A percentile compares a stretch with the other conserved stretches of the same genome.
These are phyloP conservation scores for Drosophila elegans DNA, from an alignment of 1,140 invertebrate species.

Conservation along the genomic window DNA sequence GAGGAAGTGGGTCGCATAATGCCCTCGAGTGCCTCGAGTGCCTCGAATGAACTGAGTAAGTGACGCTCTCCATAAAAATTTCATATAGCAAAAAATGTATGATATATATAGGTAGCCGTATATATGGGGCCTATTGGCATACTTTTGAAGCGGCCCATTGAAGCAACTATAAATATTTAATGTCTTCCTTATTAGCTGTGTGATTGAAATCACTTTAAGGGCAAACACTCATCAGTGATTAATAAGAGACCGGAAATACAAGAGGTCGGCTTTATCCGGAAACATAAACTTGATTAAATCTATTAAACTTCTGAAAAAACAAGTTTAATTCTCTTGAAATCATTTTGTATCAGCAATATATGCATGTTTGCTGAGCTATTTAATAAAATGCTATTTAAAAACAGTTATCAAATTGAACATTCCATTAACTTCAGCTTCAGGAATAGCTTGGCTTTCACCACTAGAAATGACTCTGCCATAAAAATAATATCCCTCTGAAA, in stretches of 20 bases:
- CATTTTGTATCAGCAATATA: too few species aligned
- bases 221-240: not conserved
- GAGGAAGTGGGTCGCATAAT: constrained; percentile 20
- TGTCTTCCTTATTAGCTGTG: constrained; percentile 26
- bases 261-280: too few species aligned
- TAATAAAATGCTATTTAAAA: too few species aligned
- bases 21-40: constrained; percentile 11
- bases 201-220: constrained; percentile 7
- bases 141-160: constrained; percentile 4
- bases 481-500: not conserved
- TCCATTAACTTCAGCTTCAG: too few species aligned
- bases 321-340: too few species aligned
- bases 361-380: too few species aligned
- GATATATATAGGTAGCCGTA: not conserved
- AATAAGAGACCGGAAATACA: not conserved
- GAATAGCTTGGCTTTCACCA: not conserved
- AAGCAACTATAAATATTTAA: constrained; percentile 23
- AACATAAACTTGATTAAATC: too few species aligned
- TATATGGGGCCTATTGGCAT: constrained; percentile 4
- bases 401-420: too few species aligned
- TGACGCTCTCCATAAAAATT: constrained; percentile 35
- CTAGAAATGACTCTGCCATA: not conserved
- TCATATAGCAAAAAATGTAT: constrained; percentile 30
- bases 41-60: constrained; percentile 30
- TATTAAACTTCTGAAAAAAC: too few species aligned